A percentile compares a stretch with the other conserved stretches of the same genome.
Conservation (phyloP, 1,140 invertebrate genomes). For the Gryllus bimaculatus region DNA sequence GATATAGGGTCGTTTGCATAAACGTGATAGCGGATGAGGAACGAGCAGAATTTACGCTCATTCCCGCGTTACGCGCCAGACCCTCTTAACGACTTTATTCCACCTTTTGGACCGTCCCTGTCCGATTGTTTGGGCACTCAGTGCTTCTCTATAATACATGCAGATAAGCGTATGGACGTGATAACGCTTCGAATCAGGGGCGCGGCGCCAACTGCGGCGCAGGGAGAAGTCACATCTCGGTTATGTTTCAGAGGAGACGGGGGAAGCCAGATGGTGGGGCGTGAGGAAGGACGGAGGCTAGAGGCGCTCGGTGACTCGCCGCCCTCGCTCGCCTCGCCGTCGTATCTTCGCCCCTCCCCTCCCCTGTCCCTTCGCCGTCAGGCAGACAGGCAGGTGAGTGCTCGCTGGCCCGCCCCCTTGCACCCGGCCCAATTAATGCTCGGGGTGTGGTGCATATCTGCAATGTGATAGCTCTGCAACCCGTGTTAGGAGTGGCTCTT, state of each 20-base stretch:
- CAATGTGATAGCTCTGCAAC: too few species aligned
- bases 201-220: too few species aligned
- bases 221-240: too few species aligned
- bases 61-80: slow-evolving; percentile 23
- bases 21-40: slow-evolving; percentile 23
- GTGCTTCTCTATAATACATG: too few species aligned
- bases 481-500: slow-evolving; percentile 15
- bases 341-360: slow-evolving; percentile 4
- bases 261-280: too few species aligned
- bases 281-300: background rate
- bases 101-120: too few species aligned
- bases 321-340: background rate
- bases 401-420: slow-evolving; percentile 3
- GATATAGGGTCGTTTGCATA: too few species aligned
- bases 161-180: too few species aligned
- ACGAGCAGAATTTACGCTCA: slow-evolving; percentile 24
- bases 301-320: background rate
- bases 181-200: too few species aligned
- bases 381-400: background rate
- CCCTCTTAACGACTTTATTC: too few species aligned
- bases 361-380: background rate
- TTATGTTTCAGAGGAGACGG: too few species aligned
- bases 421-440: slow-evolving; percentile 24
- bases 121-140: too few species aligned
- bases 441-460: slow-evolving; percentile 26